Base-by-base conservation (phyloP, 2,888 invertebrate species). In the Endomychus coccineus region DNA sequence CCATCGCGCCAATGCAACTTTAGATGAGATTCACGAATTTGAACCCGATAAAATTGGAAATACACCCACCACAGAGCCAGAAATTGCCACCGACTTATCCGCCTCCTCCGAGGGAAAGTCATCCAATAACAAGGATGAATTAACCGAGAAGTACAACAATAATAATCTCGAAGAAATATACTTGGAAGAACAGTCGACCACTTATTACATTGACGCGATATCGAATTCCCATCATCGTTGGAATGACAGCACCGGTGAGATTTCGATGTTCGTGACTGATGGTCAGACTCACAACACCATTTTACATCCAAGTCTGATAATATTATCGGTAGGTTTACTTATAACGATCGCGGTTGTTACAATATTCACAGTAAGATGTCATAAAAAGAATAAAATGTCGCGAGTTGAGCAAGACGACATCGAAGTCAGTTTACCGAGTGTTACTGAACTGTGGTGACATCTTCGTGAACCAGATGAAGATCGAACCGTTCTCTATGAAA, bases 401-500 rank as follows among this genome's bases (percentile, higher is more conserved):
- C 28, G 59, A 32, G 40, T 40, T 16, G 49, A 55, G 33, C 68
- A 71, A n/a, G n/a, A n/a, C 41, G 67, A 70, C 50, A 70, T 80
- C 68, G 80, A 80, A 62, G 78, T 79, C 60, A 68, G 67, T 45
- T 52, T 73, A 46, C 68, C 70, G 21, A 76, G 78, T 38, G 75
- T 79, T 32, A 73, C 77, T 28, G 80, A 81, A 53, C 69, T 80
- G 42, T 81, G 81, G 81, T 80, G 80, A 81, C 78, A 75, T 58
- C 62, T 74, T 59, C 69, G 73, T 52, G 71, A 49, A 40, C 70
- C 69, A 40, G 60, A 56, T 64, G 74, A 74, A 24, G 65, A 74
- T 68, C 67, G 73, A 68, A 67, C 52, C 31, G 41, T 51, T 24
- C 53, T 61, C 37, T 75, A 54, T 35, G 49, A 52, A 39, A 55